These are phyloP conservation scores for Upupa epops DNA, from an alignment of 2,113 vertebrate genomes.

Conservation along the genomic window DNA sequence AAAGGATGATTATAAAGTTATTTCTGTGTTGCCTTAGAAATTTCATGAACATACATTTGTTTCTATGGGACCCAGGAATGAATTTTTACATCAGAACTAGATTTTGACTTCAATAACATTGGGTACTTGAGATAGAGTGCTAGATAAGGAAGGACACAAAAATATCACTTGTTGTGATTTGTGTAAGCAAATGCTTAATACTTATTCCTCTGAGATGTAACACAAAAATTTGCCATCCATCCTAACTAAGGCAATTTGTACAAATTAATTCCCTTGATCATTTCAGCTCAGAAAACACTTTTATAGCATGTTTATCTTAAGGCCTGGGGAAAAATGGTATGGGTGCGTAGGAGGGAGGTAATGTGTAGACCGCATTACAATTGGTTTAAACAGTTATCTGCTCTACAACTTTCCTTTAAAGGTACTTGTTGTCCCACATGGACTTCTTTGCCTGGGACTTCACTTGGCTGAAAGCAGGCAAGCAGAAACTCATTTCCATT, in stretches of 20 bases:
- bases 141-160: background rate
- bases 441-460: background rate
- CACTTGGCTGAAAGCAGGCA: background rate
- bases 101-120: background rate
- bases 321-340: accelerated
- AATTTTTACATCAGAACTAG: background rate
- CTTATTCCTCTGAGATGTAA: background rate
- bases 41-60: background rate
- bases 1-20: background rate
- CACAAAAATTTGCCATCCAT: background rate
- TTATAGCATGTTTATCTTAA: background rate
- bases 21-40: background rate
- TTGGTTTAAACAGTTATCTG: background rate
- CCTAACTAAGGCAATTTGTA: background rate
- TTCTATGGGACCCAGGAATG: background rate
- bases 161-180: background rate
- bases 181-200: background rate
- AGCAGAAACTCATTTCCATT: background rate
- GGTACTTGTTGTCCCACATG: background rate
- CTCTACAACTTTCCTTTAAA: background rate
- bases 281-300: background rate
- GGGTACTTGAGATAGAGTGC: background rate
- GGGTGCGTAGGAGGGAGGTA: accelerated
- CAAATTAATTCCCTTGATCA: background rate
- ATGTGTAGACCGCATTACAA: background rate